Conservation (phyloP, 1,140 invertebrate species). For the Eciton burchellii region DNA sequence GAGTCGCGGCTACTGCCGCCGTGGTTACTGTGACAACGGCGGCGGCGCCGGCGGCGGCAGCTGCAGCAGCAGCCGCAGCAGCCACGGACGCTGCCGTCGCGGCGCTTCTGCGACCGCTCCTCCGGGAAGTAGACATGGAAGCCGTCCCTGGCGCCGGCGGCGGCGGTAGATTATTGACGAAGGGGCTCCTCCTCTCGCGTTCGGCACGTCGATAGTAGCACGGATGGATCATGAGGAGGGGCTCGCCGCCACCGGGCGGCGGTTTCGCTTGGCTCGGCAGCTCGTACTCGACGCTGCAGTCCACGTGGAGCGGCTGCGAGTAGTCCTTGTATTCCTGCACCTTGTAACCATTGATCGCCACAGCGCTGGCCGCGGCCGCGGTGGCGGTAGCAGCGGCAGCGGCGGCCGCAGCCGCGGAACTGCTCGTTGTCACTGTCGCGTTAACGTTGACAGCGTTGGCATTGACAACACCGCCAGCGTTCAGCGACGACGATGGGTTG, state of each 20-base stretch:
- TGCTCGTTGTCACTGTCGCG: constrained; percentile 29
- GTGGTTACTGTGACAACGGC: constrained; percentile 39
- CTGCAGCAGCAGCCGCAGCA: constrained; percentile 22
- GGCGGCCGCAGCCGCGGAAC: constrained; percentile 54
- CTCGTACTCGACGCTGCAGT: constrained; percentile 94
- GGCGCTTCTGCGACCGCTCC: constrained; percentile 64
- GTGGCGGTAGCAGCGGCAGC: constrained; percentile 54
- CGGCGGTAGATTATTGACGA: constrained; percentile 90
- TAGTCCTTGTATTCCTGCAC: constrained; percentile 87
- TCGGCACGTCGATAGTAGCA: constrained; percentile 93
- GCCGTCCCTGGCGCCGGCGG: constrained; percentile 71
- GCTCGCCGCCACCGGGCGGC: constrained; percentile 91
- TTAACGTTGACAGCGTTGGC: constrained; percentile 30
- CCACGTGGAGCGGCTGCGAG: constrained; percentile 92
- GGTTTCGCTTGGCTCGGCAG: constrained; percentile 93
- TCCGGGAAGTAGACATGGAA: constrained; percentile 71
- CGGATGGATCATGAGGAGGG: constrained; percentile 94
- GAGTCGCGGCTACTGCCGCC: constrained; percentile 45
- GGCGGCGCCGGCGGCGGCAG: constrained; percentile 51
- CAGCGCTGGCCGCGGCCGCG: constrained; percentile 61
- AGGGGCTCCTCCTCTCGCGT: constrained; percentile 90
- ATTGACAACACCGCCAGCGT: neutral
- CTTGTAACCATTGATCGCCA: constrained; percentile 67
- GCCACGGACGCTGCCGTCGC: constrained; percentile 38
- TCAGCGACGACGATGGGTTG: constrained; percentile 32